A percentile compares a stretch with the other conserved stretches of the same genome.
Evolutionary conservation across 2,888 invertebrate genomes (phyloP).

Genomic region (Hypolimnas misippus): DNA sequence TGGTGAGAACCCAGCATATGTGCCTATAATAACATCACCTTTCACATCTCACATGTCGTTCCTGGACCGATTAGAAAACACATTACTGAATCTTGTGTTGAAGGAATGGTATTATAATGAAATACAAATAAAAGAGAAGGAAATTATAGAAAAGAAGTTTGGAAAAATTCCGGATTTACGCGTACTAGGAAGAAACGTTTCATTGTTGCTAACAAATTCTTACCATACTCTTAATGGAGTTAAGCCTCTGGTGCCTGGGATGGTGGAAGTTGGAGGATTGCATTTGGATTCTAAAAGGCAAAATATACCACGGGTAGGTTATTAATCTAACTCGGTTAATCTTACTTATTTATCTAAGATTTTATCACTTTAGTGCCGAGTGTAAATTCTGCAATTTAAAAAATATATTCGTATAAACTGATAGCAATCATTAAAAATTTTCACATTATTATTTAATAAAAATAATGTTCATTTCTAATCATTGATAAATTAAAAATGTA

Average conservation of each 20-base stretch:
- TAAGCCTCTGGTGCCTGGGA: slow-evolving; percentile 80
- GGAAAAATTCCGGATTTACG: slow-evolving; percentile 78
- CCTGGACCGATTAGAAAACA: slow-evolving; percentile 73
- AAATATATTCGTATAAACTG: too few species aligned
- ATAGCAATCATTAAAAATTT: too few species aligned
- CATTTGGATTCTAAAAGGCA: slow-evolving; percentile 73
- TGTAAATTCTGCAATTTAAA: too few species aligned
- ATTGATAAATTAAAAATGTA: too few species aligned
- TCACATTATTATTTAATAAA: too few species aligned
- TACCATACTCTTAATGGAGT: slow-evolving; percentile 85
- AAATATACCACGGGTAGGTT: too few species aligned
- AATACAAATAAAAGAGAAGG: slow-evolving; percentile 65
- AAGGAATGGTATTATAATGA: slow-evolving; percentile 64
- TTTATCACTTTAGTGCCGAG: not conserved
- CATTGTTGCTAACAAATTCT: slow-evolving; percentile 84
- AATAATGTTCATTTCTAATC: too few species aligned
- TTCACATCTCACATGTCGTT: slow-evolving; percentile 79
- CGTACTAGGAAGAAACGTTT: slow-evolving; percentile 76
- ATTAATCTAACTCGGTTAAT: too few species aligned
- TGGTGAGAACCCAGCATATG: slow-evolving; percentile 51
- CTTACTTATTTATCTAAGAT: too few species aligned
- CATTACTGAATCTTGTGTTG: slow-evolving; percentile 56
- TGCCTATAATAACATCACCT: slow-evolving; percentile 80
- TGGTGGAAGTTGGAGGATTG: slow-evolving; percentile 87
- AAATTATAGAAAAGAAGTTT: slow-evolving; percentile 70